Evolutionary conservation across 2,888 invertebrate genomes (phyloP), one percentile per base, ranked within the genome.

Genomic region (Amorpha juglandis): DNA sequence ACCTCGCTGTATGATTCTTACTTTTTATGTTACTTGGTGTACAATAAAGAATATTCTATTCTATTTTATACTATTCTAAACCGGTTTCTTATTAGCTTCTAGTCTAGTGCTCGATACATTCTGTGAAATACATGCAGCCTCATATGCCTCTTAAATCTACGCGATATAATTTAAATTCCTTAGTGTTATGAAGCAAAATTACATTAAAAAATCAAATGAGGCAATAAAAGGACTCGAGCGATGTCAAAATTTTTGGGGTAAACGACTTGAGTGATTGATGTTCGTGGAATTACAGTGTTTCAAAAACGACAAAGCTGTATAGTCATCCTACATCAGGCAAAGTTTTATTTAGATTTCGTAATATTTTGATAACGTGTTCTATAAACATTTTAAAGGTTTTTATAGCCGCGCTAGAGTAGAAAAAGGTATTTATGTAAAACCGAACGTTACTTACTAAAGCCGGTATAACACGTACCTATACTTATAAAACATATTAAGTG

Each of bases 221-320:
- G 84, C 62, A 62, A 48, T 83, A 50, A 47, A 88, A 86, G 87
- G 84, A 87, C 83, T 82, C 81, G 80, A 83, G 80, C 83, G 81
- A 88, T 84, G 87, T 85, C 79, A 78, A 89, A 84, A 87, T 86
- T 87, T 90, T 83, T 77, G 83, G 84, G 81, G 84, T 86, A 88
- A 89, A 88, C 83, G 90, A 89, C 87, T 83, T 74, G 82, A 82
- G 84, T 91, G 92, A 92, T 92, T 91, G 92, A 92, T 92, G 92
- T 82, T 80, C 82, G 74, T 83, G 80, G 87, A 90, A 89, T 89
- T 88, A 88, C 84, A 81, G 82, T 81, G 78, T 79, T 83, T 81
- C 81, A 82, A 85, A 85, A 84, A 85, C 78, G 84, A 85, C 83
- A 83, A 79, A 77, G 79, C 79, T 77, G 78, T 78, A n/a, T 27